Evolutionary conservation across 2,888 invertebrate species (phyloP), one percentile per base, ranked within the genome.

Genomic region (Imbricaverruca yamaguchii): DNA sequence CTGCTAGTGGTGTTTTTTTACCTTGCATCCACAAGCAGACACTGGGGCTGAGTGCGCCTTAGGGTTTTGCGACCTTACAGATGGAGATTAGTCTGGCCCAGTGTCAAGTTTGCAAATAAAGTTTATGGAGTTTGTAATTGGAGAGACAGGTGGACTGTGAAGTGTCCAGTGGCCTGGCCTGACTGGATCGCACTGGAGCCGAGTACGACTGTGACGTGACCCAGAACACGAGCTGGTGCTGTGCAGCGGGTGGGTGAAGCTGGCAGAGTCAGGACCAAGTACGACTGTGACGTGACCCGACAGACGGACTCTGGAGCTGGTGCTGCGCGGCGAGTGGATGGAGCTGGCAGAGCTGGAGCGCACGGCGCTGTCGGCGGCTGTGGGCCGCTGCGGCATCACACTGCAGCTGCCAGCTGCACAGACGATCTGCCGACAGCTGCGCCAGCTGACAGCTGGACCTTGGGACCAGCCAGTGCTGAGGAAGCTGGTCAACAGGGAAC

Each of bases 261-360:
- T 74, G 74, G 21, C 74, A 21, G 74, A 11, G 39, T 21, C 11
- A 21, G 39, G 4, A 4, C 39, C 39, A 4, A 39, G 39, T 39
- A 39, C 39, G 53, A 21, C 10, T 21, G 10, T 12, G 23, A 23
- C 65, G 65, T 9, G 18, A 11, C 23, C 69, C 7, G 69, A 15
- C 74, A 74, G 74, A 21, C 74, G 23, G 74, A 74, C 74, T n/a
- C 74, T 74, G 74, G 74, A 74, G 74, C 74, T 74, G 74, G 23
- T 74, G 74, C 74, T 74, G 74, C 74, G 55, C 21, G 74, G 74
- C 53, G 55, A 74, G 53, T 74, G 74, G 74, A 55, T 55, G 15
- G 55, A 74, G 21, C 74, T 74, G 74, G 21, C 74, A 21, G 74
- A 11, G 39, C 23, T 10, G 55, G 23, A 21, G 10, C 53, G 55